Evolutionary conservation across 2,797 vertebrate species (phyloP), one percentile per base, ranked within the genome.

Genomic region (Danio choprae): DNA sequence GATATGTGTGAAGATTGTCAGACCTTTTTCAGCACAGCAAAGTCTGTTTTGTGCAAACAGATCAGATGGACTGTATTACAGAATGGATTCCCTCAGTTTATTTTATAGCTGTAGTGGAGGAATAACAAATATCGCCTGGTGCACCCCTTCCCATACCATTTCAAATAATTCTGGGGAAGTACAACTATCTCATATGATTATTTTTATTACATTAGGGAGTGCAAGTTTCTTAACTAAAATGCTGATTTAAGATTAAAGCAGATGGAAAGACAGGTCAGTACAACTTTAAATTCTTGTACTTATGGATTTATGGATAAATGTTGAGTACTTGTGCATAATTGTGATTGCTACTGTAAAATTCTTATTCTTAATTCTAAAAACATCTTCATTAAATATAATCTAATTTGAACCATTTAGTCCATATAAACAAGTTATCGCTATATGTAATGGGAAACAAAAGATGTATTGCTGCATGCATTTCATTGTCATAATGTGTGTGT

Each of bases 31-130:
- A 12, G 38, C 44, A 15, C 84, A 83, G 6, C 64, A 6, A 40
- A 83, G 68, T 64, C 65, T 51, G 51, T 90, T 91, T 83, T 92
- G 91, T 74, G 29, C 55, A 10, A 44, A 7, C 64, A 88, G 80
- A 83, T 75, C 6, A 1, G 85, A 92, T 13, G 88, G 89, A 44
- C 55, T 85, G 9, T 92, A 91, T 55, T 13, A 43, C 4, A 80
- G 48, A 63, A 48, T 74, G 8, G 22, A 79, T 13, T 41, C 77
- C 0, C 55, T 80, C 5, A 77, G 74, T 69, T 74, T 56, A 0
- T 85, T 87, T 67, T 91, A 89, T 63, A 82, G 51, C 38, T 91
- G 90, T 70, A 44, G 72, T 13, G 72, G 60, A 41, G 77, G 84
- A 40, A 78, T 63, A 13, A 89, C 84, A 4, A 88, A 76, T 3